Conservation (phyloP, 2,113 vertebrate species). For the Eira barbara region DNA sequence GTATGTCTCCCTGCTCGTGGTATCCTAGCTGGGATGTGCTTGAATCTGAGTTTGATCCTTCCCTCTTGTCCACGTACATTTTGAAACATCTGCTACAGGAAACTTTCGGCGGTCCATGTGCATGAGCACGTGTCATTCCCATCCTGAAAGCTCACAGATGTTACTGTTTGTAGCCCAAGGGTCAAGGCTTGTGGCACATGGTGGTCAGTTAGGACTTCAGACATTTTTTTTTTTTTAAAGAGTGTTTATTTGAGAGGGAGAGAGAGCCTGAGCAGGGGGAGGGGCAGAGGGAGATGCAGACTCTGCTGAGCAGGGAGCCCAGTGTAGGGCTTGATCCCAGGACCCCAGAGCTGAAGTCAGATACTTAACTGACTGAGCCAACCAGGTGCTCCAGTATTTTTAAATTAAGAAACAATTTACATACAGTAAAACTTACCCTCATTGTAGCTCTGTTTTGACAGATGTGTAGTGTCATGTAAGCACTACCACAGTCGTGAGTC, state of each 20-base stretch:
- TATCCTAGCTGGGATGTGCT: not conserved
- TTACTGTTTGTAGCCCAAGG: not conserved
- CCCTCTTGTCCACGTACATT: not conserved
- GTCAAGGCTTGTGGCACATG: not conserved
- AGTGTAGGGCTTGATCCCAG: not conserved
- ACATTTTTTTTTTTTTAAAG: not conserved
- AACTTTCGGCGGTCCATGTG: not conserved
- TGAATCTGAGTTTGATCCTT: conserved; percentile 1
- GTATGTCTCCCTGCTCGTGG: not conserved
- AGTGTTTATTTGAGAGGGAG: not conserved
- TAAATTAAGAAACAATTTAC: not conserved
- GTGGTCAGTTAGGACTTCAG: not conserved
- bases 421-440: not conserved
- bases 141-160: not conserved
- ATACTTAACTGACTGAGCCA: not conserved
- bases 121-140: not conserved
- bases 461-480: not conserved
- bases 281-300: not conserved
- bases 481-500: not conserved
- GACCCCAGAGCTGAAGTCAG: not conserved
- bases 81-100: not conserved
- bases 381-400: not conserved
- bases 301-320: not conserved
- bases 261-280: not conserved
- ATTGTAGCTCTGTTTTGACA: not conserved